These are phyloP conservation scores for Pteruthius melanotis DNA, from an alignment of 2,113 vertebrate species.

Conservation along the genomic window DNA sequence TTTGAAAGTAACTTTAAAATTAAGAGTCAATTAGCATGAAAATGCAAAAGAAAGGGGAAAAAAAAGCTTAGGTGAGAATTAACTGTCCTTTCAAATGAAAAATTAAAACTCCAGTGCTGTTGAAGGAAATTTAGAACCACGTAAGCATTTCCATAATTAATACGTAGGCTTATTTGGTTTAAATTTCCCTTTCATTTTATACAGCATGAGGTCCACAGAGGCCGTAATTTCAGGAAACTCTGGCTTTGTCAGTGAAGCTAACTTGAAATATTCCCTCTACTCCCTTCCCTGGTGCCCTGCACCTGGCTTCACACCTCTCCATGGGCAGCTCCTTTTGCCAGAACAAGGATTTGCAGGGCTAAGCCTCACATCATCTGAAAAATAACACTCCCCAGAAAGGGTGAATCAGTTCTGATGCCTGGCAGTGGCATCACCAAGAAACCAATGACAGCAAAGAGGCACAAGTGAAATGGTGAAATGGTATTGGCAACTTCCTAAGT, in stretches of 20 bases:
- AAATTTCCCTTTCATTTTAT: conserved; percentile 4
- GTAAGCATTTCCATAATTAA: conserved; percentile 17
- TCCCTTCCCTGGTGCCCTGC: background rate
- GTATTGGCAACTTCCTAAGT: background rate
- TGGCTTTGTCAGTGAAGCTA: background rate
- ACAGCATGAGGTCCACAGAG: background rate
- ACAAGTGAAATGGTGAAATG: background rate
- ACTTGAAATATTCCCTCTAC: background rate
- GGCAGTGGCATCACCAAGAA: background rate
- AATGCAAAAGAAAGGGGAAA: background rate
- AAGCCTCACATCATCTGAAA: background rate
- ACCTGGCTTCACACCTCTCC: background rate
- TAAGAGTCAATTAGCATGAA: background rate
- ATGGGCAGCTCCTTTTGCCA: background rate
- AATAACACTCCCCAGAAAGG: background rate
- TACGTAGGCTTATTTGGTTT: background rate
- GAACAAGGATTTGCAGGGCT: background rate
- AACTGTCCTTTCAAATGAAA: conserved; percentile 26
- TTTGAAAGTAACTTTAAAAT: conserved; percentile 27
- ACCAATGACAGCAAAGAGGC: background rate
- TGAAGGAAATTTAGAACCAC: background rate
- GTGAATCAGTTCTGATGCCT: background rate
- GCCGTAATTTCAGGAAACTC: background rate
- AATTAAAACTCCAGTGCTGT: background rate
- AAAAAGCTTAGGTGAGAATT: background rate